Evolutionary conservation across 1,140 invertebrate genomes (phyloP).

Genomic region (Branchinecta lynchi): DNA sequence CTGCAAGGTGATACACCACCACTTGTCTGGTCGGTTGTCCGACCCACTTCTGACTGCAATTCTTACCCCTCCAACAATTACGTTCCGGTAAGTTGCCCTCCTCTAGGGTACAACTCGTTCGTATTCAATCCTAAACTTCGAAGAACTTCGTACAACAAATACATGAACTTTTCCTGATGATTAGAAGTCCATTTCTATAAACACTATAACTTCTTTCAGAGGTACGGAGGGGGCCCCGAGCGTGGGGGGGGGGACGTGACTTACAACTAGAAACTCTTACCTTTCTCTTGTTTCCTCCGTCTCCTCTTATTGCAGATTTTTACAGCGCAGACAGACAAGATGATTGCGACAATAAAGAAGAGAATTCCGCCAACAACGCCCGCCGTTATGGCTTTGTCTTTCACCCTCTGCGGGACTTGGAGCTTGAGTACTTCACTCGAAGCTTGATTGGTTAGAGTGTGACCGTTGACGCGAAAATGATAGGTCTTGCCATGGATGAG

Average conservation of each 20-base stretch:
- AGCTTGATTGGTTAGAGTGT: slow-evolving; percentile 63
- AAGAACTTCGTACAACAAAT: too few species aligned
- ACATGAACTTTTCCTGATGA: too few species aligned
- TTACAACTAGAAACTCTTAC: slow-evolving; percentile 37
- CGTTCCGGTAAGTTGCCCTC: too few species aligned
- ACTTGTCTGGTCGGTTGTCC: too few species aligned
- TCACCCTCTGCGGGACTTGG: slow-evolving; percentile 67
- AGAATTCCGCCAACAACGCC: slow-evolving; percentile 84
- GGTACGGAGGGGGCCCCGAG: slow-evolving; percentile 41
- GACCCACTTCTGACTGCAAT: too few species aligned
- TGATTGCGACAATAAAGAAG: slow-evolving; percentile 91
- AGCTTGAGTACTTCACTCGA: slow-evolving; percentile 69
- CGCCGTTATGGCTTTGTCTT: slow-evolving; percentile 81
- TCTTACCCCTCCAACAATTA: too few species aligned
- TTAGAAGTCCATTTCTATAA: too few species aligned
- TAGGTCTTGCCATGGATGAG: slow-evolving; percentile 73
- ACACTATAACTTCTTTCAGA: slow-evolving; percentile 25
- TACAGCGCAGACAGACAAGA: slow-evolving; percentile 83
- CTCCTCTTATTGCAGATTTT: slow-evolving; percentile 94
- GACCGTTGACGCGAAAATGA: slow-evolving; percentile 72
- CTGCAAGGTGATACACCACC: too few species aligned
- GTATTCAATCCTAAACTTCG: too few species aligned
- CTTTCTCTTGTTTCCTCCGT: slow-evolving; percentile 90
- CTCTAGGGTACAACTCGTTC: too few species aligned
- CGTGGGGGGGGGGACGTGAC: slow-evolving; percentile 31